These are phyloP conservation scores for Penaeus vannamei DNA, from an alignment of 1,140 invertebrate genomes.

Conservation along the genomic window DNA sequence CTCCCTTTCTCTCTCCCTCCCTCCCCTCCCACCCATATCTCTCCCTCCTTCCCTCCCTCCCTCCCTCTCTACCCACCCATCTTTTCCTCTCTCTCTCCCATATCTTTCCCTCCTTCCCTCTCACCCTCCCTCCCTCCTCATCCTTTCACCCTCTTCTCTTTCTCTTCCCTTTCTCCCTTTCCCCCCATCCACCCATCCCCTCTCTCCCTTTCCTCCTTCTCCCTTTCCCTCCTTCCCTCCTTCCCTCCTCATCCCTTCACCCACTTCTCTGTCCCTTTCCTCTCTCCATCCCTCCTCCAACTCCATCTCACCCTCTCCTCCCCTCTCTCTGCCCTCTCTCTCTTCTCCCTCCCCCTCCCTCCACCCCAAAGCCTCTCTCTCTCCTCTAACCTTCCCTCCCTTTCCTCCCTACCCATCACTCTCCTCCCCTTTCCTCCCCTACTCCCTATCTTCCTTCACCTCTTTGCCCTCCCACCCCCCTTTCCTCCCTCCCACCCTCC, in stretches of 20 bases:
- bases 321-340: not conserved
- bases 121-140: no score
- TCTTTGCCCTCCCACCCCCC: not conserved
- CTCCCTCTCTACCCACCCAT: not conserved
- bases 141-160: no score
- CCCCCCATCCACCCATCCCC: not conserved
- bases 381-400: no score
- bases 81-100: slow-evolving; percentile 1
- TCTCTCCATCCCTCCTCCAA: not conserved
- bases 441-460: not conserved
- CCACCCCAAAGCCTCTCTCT: no score
- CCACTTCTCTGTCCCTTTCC: no score
- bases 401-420: not conserved
- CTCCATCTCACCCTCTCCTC: not conserved
- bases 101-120: no score
- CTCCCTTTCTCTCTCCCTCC: not conserved
- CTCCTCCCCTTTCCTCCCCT: not conserved
- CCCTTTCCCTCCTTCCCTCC: not conserved
- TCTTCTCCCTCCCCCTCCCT: not conserved
- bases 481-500: not conserved
- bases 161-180: not conserved
- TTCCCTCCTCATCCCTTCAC: not conserved
- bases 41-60: not conserved
- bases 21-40: no score
- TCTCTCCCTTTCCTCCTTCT: not conserved